Evolutionary conservation across 2,797 vertebrate genomes (phyloP).

Genomic region (Amniataba percoides): DNA sequence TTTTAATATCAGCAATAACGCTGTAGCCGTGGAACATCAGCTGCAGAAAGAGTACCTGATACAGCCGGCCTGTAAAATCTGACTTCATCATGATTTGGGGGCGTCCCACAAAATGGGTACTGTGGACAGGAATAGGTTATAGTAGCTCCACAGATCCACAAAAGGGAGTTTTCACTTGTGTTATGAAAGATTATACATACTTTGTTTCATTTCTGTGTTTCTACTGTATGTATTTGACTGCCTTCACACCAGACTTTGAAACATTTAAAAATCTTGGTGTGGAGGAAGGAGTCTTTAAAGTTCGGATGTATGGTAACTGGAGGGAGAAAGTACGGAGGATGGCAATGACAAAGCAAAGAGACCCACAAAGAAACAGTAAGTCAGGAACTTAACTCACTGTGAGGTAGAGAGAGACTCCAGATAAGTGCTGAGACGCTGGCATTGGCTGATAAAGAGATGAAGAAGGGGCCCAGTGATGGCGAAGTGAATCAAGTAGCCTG

Average conservation of each 20-base stretch:
- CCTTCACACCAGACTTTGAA: not conserved
- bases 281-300: too few relatives aligned
- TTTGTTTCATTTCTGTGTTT: not conserved
- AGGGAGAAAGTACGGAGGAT: not conserved
- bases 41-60: not conserved
- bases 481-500: conserved; percentile 25
- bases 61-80: not conserved
- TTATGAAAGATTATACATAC: not conserved
- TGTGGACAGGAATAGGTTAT: not conserved
- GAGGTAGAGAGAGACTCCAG: not conserved
- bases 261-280: not conserved
- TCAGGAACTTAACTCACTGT: not conserved
- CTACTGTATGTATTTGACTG: not conserved
- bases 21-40: not conserved
- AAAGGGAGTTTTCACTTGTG: not conserved
- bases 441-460: conserved; percentile 13
- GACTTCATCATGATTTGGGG: conserved; percentile 28
- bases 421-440: conserved; percentile 13
- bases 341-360: not conserved
- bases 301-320: not conserved
- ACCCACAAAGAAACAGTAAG: not conserved
- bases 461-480: conserved; percentile 13
- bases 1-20: not conserved
- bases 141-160: not conserved
- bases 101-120: not conserved